Evolutionary conservation across 2,888 invertebrate species (phyloP).

Genomic region (Xylophagus ater): DNA sequence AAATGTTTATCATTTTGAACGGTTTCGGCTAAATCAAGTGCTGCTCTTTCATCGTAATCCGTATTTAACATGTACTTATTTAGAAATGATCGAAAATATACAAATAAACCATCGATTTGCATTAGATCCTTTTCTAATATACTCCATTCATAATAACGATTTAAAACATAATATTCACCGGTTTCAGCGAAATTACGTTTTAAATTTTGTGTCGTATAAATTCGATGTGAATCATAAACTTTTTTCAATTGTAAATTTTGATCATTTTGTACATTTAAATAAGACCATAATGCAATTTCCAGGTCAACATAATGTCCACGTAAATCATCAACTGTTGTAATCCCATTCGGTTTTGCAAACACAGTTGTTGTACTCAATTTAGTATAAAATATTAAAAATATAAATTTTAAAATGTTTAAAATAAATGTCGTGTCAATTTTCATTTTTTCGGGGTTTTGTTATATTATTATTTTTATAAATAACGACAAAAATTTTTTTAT

Average conservation of each 20-base stretch:
- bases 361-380: too few relatives aligned
- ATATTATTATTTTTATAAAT: too few relatives aligned
- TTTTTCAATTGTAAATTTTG: slow-evolving; percentile 29
- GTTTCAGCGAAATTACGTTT: slow-evolving; percentile 20
- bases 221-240: slow-evolving; percentile 31
- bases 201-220: slow-evolving; percentile 24
- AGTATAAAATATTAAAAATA: too few relatives aligned
- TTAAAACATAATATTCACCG: slow-evolving; percentile 29
- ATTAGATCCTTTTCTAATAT: slow-evolving; percentile 49
- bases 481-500: too few relatives aligned
- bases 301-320: slow-evolving; percentile 48
- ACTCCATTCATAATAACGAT: slow-evolving; percentile 53
- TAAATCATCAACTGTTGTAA: slow-evolving; percentile 46
- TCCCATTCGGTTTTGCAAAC: slow-evolving; percentile 14
- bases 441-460: too few relatives aligned
- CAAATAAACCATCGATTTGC: slow-evolving; percentile 54
- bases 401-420: too few relatives aligned
- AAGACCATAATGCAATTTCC: slow-evolving; percentile 39
- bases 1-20: slow-evolving; percentile 51
- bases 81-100: slow-evolving; percentile 49
- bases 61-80: slow-evolving; percentile 27
- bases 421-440: too few relatives aligned
- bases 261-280: slow-evolving; percentile 24
- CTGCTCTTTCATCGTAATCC: slow-evolving; percentile 42
- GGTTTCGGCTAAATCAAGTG: slow-evolving; percentile 54